Conservation (phyloP, 2,797 vertebrate genomes). For the Tarsius wallacei region DNA sequence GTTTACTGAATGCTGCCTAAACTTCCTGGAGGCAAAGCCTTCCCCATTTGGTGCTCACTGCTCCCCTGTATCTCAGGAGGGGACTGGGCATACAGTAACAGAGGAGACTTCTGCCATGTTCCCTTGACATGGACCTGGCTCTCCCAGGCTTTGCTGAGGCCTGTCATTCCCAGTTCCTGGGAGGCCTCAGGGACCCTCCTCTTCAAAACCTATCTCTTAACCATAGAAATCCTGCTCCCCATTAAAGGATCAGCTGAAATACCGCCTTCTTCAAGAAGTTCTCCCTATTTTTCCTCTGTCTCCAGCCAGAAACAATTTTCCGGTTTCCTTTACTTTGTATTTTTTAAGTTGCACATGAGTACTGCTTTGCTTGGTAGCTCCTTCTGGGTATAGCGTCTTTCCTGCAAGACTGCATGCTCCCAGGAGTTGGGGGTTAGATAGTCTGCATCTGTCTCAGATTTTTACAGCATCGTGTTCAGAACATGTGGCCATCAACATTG, state of each 20-base stretch:
- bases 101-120: neutral
- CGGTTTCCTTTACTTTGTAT: neutral
- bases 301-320: neutral
- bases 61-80: too few relatives aligned
- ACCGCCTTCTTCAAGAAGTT: neutral
- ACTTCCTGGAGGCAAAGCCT: neutral
- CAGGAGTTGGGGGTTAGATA: too few relatives aligned
- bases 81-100: too few relatives aligned
- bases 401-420: neutral
- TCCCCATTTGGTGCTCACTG: rapidly evolving
- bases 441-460: neutral
- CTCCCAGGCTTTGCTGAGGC: neutral
- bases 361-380: neutral
- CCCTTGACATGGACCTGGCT: neutral
- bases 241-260: neutral
- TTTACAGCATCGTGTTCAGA: neutral
- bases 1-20: neutral
- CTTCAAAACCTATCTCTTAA: neutral
- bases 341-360: neutral
- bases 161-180: neutral
- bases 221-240: neutral
- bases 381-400: neutral
- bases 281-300: neutral
- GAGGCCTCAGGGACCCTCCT: neutral
- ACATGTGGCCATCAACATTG: neutral